A percentile compares a stretch with the other conserved stretches of the same genome.
phyloP scores from a whole-genome alignment of 2,113 vertebrate species.

The Diphyllodes magnificus region DNA sequence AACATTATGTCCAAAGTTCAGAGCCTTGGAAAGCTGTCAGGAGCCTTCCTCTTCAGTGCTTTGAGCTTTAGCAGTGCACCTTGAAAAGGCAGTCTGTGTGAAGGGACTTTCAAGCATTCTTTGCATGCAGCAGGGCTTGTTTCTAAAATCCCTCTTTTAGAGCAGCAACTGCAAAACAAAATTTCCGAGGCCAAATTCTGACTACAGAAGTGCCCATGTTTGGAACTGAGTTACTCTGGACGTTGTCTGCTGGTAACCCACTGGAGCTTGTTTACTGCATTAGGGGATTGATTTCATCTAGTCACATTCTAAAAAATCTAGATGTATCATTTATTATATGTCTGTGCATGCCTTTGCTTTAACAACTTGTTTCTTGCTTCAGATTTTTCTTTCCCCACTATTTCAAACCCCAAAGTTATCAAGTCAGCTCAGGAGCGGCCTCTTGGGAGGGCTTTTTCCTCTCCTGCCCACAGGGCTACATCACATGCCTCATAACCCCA shows the following conservation, averaged over 20 bases:
- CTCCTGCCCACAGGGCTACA: background rate
- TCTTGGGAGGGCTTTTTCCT: constrained; percentile 45
- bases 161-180: background rate
- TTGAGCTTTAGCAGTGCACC: background rate
- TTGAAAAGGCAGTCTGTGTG: background rate
- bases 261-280: background rate
- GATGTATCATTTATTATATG: background rate
- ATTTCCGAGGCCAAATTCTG: background rate
- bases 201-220: background rate
- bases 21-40: background rate
- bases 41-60: background rate
- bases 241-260: background rate
- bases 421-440: constrained; percentile 39
- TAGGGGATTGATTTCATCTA: background rate
- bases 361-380: background rate
- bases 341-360: background rate
- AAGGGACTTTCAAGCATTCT: background rate
- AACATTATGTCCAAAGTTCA: background rate
- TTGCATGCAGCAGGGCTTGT: background rate
- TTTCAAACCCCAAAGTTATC: background rate
- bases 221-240: background rate
- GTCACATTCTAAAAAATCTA: background rate
- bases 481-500: background rate
- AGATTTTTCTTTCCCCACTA: background rate
- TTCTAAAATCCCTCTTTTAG: background rate